Evolutionary conservation across 2,797 vertebrate species (phyloP), one percentile per base, ranked within the genome.

Genomic region (Ptychobarbus kaznakovi): DNA sequence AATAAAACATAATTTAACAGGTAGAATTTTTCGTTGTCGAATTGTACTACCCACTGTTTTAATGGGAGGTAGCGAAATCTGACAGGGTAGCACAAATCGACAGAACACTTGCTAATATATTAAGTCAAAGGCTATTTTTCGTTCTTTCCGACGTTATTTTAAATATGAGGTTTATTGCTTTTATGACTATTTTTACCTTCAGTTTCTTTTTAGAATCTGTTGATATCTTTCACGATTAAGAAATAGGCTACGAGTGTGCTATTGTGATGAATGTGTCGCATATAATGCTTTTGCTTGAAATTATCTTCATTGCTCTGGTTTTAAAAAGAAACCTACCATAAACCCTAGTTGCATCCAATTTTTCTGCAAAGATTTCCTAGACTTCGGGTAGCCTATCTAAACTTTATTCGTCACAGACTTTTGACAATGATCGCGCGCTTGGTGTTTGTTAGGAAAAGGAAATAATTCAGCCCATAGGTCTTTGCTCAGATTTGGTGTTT

Each of bases 401-500:
- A 46, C 15, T 28, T 13, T 9, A 44, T 32, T 44, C 16, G 5
- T 56, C 46, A 32, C 2, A 32, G 2, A 32, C 32, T 22, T 40
- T 81, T 53, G 16, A 72, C 25, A 32, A 7, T 32, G 35, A 53
- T 69, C 13, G n/a, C 11, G 40, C 4, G 6, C 32, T 18, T 5
- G 8, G 16, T 66, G 15, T 65, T 46, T 61, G 53, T 61, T 25
- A 8, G 3, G 7, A 18, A 13, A 10, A 2, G 10, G 10, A 35
- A 6, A 46, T 35, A 5, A 38, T 49, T 66, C 44, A 80, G 35
- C 18, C 18, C 18, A 38, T 3, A 15, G 25, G 16, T 22, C 72
- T 81, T 69, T 40, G 32, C 5, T 61, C 12, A 32, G 53, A 61
- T 32, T 74, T 82, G 69, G 53, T 35, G 28, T 75, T 76, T 65